Conservation (phyloP, 2,113 vertebrate species). For the Otolemur garnettii region DNA sequence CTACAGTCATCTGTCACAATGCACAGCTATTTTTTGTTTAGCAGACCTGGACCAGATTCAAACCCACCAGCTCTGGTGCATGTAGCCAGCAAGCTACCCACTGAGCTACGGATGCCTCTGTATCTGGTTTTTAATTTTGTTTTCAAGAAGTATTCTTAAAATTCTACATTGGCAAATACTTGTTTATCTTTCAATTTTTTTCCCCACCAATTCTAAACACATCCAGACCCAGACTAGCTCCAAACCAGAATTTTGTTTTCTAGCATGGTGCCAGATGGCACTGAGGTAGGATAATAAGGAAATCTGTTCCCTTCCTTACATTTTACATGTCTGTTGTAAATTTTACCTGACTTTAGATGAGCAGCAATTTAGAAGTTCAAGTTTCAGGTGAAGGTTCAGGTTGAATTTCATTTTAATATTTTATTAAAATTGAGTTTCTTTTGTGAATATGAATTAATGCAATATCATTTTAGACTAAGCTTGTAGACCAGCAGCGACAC, state of each 20-base stretch:
- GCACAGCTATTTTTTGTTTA: no score
- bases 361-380: slow-evolving; percentile 65
- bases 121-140: not conserved
- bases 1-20: no score
- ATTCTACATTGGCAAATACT: not conserved
- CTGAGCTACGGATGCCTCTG: not conserved
- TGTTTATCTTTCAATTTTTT: not conserved
- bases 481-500: slow-evolving; percentile 70
- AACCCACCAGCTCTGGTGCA: no score
- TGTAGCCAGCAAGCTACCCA: no score
- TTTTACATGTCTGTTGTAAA: slow-evolving; percentile 60
- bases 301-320: slow-evolving; percentile 47
- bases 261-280: not conserved
- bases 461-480: slow-evolving; percentile 58
- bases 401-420: slow-evolving; percentile 49
- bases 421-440: slow-evolving; percentile 57
- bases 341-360: slow-evolving; percentile 55
- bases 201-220: slow-evolving; percentile 20
- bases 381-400: slow-evolving; percentile 38
- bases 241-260: not conserved
- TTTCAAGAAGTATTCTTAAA: slow-evolving; percentile 12
- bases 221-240: not conserved
- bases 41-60: no score
- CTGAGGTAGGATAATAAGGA: slow-evolving; percentile 36
- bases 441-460: slow-evolving; percentile 56